These are phyloP conservation scores for Cryptotis parvus DNA, from an alignment of 2,113 vertebrate genomes.

Conservation along the genomic window DNA sequence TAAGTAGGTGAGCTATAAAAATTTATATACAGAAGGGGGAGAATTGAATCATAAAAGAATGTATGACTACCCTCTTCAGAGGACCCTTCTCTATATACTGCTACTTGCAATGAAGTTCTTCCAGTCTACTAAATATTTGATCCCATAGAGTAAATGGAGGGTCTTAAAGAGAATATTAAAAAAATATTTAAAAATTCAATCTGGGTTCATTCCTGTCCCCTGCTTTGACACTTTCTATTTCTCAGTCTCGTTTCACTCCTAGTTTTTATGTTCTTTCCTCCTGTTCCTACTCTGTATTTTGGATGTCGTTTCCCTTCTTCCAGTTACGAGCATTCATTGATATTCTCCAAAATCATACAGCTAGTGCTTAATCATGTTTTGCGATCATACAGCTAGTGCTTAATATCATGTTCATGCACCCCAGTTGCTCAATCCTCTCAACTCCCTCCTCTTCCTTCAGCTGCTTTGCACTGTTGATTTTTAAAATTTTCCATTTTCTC, in stretches of 20 bases:
- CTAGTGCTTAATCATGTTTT: neutral
- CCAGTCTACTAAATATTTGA: neutral
- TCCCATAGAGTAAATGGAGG: neutral
- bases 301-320: neutral
- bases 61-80: neutral
- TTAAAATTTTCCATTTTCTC: neutral
- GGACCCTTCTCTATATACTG: rapidly evolving
- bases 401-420: neutral
- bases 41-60: neutral
- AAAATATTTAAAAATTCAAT: neutral
- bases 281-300: neutral
- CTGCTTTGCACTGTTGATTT: neutral
- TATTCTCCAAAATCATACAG: neutral
- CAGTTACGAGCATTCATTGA: too few species aligned
- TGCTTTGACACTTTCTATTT: neutral
- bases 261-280: neutral
- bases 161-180: neutral
- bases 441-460: neutral
- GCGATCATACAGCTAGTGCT: neutral
- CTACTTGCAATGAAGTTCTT: neutral
- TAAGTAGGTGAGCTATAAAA: conserved; percentile 32
- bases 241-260: neutral
- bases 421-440: neutral
- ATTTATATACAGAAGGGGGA: neutral
- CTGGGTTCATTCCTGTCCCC: neutral